These are phyloP conservation scores for Holcopasites calliopsidis DNA, from an alignment of 1,140 invertebrate genomes.

Conservation along the genomic window DNA sequence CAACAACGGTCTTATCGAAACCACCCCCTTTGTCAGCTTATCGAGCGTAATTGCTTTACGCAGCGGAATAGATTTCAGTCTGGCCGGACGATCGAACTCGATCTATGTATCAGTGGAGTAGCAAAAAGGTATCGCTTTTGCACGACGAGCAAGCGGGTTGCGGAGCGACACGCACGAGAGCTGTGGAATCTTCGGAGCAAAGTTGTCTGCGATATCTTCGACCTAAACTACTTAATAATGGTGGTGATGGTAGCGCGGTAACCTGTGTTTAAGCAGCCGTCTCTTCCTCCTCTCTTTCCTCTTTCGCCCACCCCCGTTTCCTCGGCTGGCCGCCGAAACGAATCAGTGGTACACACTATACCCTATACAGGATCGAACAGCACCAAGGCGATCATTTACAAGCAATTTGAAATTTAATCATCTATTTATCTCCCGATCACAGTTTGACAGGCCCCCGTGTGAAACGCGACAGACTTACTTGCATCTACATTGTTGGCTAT, in stretches of 20 bases:
- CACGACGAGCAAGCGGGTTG: neutral
- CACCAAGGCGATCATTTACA: constrained; percentile 14
- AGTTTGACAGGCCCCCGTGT: constrained; percentile 27
- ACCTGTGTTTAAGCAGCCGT: constrained; percentile 53
- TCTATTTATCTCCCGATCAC: constrained; percentile 4
- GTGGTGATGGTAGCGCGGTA: constrained; percentile 5
- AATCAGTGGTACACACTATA: too few relatives aligned
- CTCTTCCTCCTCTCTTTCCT: neutral
- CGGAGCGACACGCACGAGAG: neutral
- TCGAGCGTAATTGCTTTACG: neutral
- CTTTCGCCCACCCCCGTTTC: neutral
- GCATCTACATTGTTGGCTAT: neutral
- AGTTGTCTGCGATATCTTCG: constrained; percentile 33
- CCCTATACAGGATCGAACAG: constrained; percentile 18
- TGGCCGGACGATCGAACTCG: too few relatives aligned
- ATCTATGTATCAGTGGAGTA: too few relatives aligned
- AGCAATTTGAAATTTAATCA: constrained; percentile 47
- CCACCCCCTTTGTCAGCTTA: neutral
- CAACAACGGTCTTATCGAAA: constrained; percentile 47
- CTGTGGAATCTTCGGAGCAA: constrained; percentile 38
- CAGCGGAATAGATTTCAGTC: too few relatives aligned
- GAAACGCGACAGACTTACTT: neutral
- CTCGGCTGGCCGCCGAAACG: neutral
- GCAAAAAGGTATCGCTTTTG: too few relatives aligned
- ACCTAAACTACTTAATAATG: constrained; percentile 44